Evolutionary conservation across 2,888 invertebrate species (phyloP).

Genomic region (Euspilapteryx auroguttella): DNA sequence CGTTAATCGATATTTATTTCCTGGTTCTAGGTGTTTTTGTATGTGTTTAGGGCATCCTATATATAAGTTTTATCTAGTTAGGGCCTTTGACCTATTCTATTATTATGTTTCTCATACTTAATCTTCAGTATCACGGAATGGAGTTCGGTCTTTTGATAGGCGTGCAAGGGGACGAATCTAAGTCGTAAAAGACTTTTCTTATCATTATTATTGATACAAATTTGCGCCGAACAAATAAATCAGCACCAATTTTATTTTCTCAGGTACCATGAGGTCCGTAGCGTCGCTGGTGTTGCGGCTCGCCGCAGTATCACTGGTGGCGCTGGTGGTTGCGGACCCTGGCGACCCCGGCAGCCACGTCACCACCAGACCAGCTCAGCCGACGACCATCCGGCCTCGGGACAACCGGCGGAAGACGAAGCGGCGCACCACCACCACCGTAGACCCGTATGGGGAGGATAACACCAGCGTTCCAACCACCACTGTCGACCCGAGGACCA

Average conservation of each 20-base stretch:
- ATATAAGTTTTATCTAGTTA: too few relatives aligned
- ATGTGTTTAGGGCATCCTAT: too few relatives aligned
- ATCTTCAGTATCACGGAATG: too few relatives aligned
- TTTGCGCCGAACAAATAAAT: too few relatives aligned
- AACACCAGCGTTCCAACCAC: constrained; percentile 28
- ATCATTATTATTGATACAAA: too few relatives aligned
- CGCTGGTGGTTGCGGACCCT: constrained; percentile 22
- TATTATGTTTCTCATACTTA: too few relatives aligned
- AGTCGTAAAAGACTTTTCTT: too few relatives aligned
- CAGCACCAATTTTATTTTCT: constrained; percentile 10
- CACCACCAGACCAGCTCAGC: constrained; percentile 11
- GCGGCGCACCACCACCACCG: constrained; percentile 21
- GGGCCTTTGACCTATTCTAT: too few relatives aligned
- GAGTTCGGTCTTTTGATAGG: too few relatives aligned
- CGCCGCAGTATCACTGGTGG: constrained; percentile 44
- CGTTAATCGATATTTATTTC: too few relatives aligned
- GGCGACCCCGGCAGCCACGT: constrained; percentile 30
- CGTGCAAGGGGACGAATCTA: too few relatives aligned
- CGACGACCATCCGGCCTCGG: constrained; percentile 1
- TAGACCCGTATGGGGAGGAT: constrained; percentile 25
- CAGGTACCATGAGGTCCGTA: constrained; percentile 36
- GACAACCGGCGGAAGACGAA: constrained; percentile 16
- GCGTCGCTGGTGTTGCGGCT: constrained; percentile 52
- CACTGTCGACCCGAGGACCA: constrained; percentile 33
- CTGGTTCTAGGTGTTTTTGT: too few relatives aligned